These are phyloP conservation scores for Aramus guarauna DNA, from an alignment of 2,113 vertebrate species.

Conservation along the genomic window DNA sequence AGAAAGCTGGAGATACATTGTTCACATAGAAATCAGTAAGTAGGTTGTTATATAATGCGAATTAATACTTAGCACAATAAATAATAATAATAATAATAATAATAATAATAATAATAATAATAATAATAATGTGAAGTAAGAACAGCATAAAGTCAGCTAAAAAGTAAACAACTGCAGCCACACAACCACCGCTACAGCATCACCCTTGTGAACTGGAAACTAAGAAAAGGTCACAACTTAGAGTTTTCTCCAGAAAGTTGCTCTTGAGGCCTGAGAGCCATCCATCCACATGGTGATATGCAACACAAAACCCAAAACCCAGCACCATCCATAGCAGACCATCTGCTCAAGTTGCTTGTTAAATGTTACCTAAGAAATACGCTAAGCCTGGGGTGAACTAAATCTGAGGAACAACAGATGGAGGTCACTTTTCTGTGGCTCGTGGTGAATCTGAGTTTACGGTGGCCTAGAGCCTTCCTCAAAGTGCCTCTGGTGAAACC, in stretches of 20 bases:
- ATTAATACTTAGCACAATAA: neutral
- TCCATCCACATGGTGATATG: neutral
- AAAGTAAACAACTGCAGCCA: neutral
- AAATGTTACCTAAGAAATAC: neutral
- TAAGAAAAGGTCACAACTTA: neutral
- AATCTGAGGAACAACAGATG: conserved; percentile 39
- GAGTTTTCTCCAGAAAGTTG: neutral
- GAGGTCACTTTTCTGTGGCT: conserved; percentile 33
- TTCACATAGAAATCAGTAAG: neutral
- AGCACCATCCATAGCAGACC: neutral
- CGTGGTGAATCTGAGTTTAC: neutral
- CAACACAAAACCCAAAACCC: neutral
- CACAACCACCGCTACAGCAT: neutral
- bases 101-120: too few relatives aligned
- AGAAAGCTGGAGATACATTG: neutral
- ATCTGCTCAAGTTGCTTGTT: conserved; percentile 21
- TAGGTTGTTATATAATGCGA: accelerated
- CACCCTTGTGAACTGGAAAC: neutral
- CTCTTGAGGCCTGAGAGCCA: neutral
- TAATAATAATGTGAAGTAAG: neutral
- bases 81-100: too few relatives aligned
- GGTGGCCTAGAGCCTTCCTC: neutral
- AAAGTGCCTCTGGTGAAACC: conserved; percentile 50
- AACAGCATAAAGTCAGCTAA: neutral
- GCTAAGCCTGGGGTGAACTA: neutral